Evolutionary conservation across 2,113 vertebrate species (phyloP).

Genomic region (Boulengerochromis microlepis): DNA sequence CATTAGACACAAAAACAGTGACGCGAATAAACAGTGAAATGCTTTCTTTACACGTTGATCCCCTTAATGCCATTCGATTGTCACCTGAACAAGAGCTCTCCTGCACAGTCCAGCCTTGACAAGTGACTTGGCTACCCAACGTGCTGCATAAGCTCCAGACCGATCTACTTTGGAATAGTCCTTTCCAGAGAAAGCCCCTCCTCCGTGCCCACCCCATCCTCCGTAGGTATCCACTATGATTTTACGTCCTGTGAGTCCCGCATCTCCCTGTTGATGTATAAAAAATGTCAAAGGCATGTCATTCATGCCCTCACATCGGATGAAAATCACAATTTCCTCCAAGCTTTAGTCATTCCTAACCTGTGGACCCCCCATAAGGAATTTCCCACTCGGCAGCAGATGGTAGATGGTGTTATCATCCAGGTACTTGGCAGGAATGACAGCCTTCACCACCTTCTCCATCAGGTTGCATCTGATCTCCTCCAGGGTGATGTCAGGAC

Average conservation of each 20-base stretch:
- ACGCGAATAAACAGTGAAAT: neutral
- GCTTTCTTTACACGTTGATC: neutral
- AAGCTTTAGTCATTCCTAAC: constrained; percentile 1
- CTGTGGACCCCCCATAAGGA: constrained; percentile 65
- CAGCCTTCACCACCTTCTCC: constrained; percentile 67
- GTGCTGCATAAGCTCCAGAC: constrained; percentile 72
- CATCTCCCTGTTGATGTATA: constrained; percentile 53
- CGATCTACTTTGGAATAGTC: constrained; percentile 75
- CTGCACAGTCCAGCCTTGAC: constrained; percentile 73
- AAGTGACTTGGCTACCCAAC: constrained; percentile 75
- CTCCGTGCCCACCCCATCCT: constrained; percentile 75
- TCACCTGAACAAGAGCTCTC: constrained; percentile 70
- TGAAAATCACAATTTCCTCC: neutral
- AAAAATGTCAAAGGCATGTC: neutral
- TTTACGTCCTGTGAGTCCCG: constrained; percentile 73
- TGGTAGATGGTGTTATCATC: constrained; percentile 72
- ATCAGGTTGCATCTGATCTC: constrained; percentile 61
- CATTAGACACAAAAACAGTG: neutral
- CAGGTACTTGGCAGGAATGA: constrained; percentile 66
- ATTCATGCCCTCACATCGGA: neutral
- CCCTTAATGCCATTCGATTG: neutral
- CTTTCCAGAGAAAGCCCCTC: constrained; percentile 75
- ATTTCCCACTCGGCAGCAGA: constrained; percentile 71
- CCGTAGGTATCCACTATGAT: constrained; percentile 76
- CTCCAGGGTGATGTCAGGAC: constrained; percentile 49